phyloP scores from a whole-genome alignment of 2,797 vertebrate species.

The Rhadinocentrus ornatus region DNA sequence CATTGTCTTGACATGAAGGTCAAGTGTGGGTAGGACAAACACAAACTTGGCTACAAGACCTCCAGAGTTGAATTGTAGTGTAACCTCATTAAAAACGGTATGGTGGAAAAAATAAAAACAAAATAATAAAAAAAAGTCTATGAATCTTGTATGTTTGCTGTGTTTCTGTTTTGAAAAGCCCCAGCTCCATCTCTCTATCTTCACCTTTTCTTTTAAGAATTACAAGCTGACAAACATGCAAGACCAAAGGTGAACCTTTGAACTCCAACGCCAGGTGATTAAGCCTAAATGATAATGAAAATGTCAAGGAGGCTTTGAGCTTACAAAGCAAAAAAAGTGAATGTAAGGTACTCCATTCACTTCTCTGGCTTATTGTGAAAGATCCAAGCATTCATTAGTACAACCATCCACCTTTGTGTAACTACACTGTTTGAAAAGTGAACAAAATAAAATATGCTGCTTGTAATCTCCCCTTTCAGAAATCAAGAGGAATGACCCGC shows the following conservation, averaged over 20 bases:
- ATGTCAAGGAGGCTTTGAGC: constrained; percentile 60
- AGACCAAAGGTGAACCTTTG: constrained; percentile 51
- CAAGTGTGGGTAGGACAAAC: neutral
- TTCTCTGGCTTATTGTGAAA: constrained; percentile 65
- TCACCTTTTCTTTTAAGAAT: constrained; percentile 60
- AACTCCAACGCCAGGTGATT: constrained; percentile 54
- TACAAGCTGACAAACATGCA: constrained; percentile 50
- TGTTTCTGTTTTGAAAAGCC: constrained; percentile 39
- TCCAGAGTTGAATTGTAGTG: neutral
- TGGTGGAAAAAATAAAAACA: neutral
- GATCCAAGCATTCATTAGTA: constrained; percentile 59
- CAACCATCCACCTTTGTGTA: constrained; percentile 65
- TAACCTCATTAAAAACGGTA: neutral
- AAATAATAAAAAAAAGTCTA: constrained; percentile 12
- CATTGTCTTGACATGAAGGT: neutral
- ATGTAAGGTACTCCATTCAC: constrained; percentile 70
- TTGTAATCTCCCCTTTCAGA: constrained; percentile 74
- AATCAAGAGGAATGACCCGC: constrained; percentile 56
- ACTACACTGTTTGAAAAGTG: constrained; percentile 59
- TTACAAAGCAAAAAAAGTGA: constrained; percentile 57
- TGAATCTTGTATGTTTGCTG: constrained; percentile 35
- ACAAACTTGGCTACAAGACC: neutral
- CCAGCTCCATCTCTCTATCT: constrained; percentile 44
- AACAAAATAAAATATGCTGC: constrained; percentile 77
- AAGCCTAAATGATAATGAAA: constrained; percentile 59